Evolutionary conservation across 1,140 invertebrate genomes (phyloP).

Genomic region (Mylabris phalerata): DNA sequence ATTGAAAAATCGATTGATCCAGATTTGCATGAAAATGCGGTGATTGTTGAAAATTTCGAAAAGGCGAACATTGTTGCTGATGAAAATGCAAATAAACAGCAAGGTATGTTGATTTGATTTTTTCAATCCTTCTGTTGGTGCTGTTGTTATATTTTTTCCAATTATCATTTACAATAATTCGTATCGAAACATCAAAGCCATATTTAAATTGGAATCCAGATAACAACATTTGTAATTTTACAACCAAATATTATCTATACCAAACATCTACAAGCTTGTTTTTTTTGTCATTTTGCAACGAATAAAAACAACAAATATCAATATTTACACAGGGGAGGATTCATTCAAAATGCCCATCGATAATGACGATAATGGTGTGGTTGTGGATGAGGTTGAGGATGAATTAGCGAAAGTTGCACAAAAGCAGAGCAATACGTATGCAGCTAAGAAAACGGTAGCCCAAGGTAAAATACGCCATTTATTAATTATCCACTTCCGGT

Average conservation of each 20-base stretch:
- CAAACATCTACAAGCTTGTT: neutral
- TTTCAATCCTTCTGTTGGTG: too few species aligned
- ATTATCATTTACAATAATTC: too few species aligned
- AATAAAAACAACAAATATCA: too few species aligned
- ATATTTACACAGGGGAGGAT: neutral
- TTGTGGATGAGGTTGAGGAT: constrained; percentile 2
- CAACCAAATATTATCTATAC: too few species aligned
- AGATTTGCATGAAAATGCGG: neutral
- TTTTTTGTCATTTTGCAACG: too few species aligned
- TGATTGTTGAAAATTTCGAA: neutral
- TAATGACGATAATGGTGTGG: neutral
- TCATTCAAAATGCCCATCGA: constrained; percentile 8
- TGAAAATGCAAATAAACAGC: neutral
- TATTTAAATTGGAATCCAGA: too few species aligned
- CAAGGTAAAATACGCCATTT: constrained; percentile 37
- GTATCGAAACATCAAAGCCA: too few species aligned
- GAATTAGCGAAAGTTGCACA: constrained; percentile 1
- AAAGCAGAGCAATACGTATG: constrained; percentile 38
- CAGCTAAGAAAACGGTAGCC: constrained; percentile 50
- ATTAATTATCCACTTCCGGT: too few species aligned
- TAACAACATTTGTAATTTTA: too few species aligned
- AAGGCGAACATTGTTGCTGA: neutral
- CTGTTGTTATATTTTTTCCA: too few species aligned
- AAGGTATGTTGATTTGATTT: neutral
- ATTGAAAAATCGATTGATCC: too few species aligned